Conservation (phyloP, 2,888 invertebrate genomes). For the Mycogona germanica region DNA sequence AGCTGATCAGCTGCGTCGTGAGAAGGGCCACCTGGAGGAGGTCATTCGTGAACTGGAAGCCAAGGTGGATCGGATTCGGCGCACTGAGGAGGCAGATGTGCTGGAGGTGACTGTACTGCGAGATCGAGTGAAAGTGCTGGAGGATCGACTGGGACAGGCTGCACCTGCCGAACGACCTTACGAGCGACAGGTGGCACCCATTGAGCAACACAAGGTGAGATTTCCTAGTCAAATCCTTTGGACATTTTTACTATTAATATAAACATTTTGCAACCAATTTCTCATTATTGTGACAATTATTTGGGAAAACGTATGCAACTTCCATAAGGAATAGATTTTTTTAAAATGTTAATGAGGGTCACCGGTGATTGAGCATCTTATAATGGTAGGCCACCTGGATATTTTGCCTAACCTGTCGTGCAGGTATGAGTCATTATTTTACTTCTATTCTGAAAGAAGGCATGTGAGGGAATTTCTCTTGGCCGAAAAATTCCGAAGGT, state of each 20-base stretch:
- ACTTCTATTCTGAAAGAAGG: no score
- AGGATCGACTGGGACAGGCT: neutral
- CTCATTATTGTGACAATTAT: neutral
- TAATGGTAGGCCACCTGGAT: no score
- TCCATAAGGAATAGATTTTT: no score
- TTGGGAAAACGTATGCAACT: no score
- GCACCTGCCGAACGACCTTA: neutral
- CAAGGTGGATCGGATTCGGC: slow-evolving; percentile 3
- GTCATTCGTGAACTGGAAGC: slow-evolving; percentile 1
- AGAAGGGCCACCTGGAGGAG: slow-evolving; percentile 2
- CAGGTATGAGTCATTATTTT: no score
- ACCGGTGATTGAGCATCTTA: no score
- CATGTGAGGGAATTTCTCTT: no score
- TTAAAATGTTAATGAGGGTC: no score
- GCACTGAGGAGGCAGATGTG: slow-evolving; percentile 6
- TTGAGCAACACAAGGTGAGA: neutral
- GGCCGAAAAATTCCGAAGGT: no score
- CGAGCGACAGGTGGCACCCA: neutral
- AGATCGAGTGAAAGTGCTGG: neutral
- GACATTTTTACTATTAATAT: neutral
- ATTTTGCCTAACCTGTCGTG: no score
- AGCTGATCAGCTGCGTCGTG: neutral
- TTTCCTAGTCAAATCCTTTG: neutral
- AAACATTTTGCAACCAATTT: neutral
- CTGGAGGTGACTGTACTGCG: neutral